A percentile compares a stretch with the other conserved stretches of the same genome.
phyloP scores from a whole-genome alignment of 1,140 invertebrate species.

The Limonius californicus region DNA sequence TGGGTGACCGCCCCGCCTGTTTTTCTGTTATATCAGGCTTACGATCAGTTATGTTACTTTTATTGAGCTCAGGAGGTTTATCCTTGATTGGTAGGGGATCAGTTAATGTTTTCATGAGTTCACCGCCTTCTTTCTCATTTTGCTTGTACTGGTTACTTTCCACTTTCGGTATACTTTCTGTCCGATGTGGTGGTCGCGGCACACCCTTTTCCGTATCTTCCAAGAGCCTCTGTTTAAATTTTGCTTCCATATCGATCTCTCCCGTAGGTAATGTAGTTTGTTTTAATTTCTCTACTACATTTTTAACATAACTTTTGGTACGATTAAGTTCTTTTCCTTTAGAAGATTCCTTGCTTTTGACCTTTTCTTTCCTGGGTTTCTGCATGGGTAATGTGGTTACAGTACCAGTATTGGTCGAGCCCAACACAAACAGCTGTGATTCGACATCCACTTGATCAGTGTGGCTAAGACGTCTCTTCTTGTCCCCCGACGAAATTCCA shows the following conservation, averaged over 20 bases:
- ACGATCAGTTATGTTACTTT: conserved; percentile 40
- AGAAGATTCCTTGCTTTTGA: conserved; percentile 41
- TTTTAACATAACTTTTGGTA: conserved; percentile 55
- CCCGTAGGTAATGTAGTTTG: conserved; percentile 40
- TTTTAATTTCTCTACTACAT: conserved; percentile 47
- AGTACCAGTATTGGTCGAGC: conserved; percentile 63
- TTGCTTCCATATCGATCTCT: conserved; percentile 54
- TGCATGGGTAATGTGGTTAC: conserved; percentile 47
- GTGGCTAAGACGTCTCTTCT: conserved; percentile 53
- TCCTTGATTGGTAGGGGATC: conserved; percentile 32
- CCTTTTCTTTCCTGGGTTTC: conserved; percentile 43
- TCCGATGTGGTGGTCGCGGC: conserved; percentile 37
- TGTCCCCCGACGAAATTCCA: conserved; percentile 51
- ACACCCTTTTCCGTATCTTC: conserved; percentile 49
- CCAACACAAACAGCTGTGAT: conserved; percentile 49
- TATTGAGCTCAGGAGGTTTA: conserved; percentile 42
- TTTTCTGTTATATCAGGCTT: conserved; percentile 36
- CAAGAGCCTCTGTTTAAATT: conserved; percentile 58
- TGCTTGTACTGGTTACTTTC: background rate
- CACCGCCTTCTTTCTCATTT: conserved; percentile 21
- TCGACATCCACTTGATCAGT: conserved; percentile 34
- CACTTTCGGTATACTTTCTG: conserved; percentile 28
- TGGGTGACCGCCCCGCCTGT: conserved; percentile 39
- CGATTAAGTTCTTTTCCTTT: conserved; percentile 49
- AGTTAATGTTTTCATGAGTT: conserved; percentile 28